A percentile compares a stretch with the other conserved stretches of the same genome.
Conservation (phyloP, 2,113 vertebrate genomes). For the Protobothrops mucrosquamatus region DNA sequence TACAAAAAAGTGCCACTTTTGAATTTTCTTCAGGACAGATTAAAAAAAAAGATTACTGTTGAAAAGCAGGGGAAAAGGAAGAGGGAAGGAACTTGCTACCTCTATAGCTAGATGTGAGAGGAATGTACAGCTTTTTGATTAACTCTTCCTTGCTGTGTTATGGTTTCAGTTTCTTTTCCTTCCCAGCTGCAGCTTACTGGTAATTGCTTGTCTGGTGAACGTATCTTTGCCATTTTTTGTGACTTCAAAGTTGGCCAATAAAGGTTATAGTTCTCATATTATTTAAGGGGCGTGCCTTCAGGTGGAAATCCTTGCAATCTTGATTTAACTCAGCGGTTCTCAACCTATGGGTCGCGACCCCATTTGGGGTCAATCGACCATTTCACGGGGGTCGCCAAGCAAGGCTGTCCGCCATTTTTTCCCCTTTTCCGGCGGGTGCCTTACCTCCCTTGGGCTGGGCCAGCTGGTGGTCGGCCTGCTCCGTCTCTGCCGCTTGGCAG, state of each 20-base stretch:
- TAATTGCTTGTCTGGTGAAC: neutral
- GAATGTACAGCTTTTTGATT: neutral
- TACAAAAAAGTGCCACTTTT: neutral
- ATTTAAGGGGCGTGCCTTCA: neutral
- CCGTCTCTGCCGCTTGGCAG: too few relatives aligned
- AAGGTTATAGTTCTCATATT: neutral
- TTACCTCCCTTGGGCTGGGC: too few relatives aligned
- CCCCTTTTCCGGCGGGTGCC: too few relatives aligned
- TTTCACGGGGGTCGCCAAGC: too few relatives aligned
- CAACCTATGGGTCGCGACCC: too few relatives aligned
- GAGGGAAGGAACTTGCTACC: neutral
- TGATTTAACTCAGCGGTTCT: too few relatives aligned
- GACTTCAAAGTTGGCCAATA: neutral
- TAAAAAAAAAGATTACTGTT: neutral
- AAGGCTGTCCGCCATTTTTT: too few relatives aligned
- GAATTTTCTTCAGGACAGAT: neutral
- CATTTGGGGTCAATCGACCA: too few relatives aligned
- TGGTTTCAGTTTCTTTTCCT: neutral
- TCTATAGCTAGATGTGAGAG: neutral
- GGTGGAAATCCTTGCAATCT: neutral
- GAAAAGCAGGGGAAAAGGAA: neutral
- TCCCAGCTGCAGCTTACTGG: neutral
- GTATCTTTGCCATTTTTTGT: neutral
- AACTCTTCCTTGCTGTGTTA: neutral
- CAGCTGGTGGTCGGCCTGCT: too few relatives aligned